Conservation (phyloP, 2,113 vertebrate genomes). For the Egretta garzetta region DNA sequence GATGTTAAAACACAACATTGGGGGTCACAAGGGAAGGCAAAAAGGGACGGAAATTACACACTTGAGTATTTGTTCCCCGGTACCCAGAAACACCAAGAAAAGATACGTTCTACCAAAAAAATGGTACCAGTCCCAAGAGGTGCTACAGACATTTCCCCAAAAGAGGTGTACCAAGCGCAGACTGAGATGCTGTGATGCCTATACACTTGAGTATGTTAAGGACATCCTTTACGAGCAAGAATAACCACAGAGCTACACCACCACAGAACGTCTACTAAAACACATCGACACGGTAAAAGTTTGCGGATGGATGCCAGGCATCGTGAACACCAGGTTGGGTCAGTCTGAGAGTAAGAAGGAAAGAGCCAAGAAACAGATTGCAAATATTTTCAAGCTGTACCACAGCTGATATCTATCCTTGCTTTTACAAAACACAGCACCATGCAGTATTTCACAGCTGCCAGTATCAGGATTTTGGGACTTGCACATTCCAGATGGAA, state of each 20-base stretch:
- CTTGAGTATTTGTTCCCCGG: not conserved
- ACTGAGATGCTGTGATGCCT: accelerated
- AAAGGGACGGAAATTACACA: not conserved
- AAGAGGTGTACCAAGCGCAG: accelerated
- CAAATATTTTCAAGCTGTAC: not conserved
- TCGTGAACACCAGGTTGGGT: accelerated
- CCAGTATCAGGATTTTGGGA: not conserved
- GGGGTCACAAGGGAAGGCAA: not conserved
- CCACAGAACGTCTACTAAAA: not conserved
- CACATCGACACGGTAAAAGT: accelerated
- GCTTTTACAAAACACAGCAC: not conserved
- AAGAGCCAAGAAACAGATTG: not conserved
- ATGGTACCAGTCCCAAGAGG: not conserved
- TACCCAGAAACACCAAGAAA: not conserved
- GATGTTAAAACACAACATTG: not conserved
- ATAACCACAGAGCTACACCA: not conserved
- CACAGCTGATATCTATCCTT: not conserved
- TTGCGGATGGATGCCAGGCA: not conserved
- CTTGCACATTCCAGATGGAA: not conserved
- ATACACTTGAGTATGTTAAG: not conserved
- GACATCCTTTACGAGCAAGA: not conserved
- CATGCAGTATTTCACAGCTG: not conserved
- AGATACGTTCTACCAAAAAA: not conserved
- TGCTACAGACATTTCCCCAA: not conserved
- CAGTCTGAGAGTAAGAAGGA: not conserved